Percentiles rank a stretch among this genome's conserved stretches.
phyloP scores from a whole-genome alignment of 2,888 invertebrate species.

The Drosophila pseudotalamancana region DNA sequence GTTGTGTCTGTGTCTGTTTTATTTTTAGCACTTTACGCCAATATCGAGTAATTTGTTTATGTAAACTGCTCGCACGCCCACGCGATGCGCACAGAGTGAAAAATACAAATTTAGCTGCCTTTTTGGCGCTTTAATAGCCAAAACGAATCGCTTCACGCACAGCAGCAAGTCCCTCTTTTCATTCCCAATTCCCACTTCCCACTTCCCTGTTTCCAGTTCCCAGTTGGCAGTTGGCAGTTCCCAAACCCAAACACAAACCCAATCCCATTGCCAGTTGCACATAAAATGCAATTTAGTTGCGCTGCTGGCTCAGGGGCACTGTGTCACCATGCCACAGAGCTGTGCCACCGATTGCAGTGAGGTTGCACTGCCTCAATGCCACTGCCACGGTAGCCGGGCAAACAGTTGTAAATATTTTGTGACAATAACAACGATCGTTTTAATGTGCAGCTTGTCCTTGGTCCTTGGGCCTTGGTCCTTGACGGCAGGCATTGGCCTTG shows the following conservation, averaged over 20 bases:
- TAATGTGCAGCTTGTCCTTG: conserved; percentile 40
- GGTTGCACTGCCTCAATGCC: conserved; percentile 48
- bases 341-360: conserved; percentile 1
- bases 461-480: conserved; percentile 55
- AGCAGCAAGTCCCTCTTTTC: conserved; percentile 48
- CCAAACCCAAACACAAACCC: too few species aligned
- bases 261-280: conserved; percentile 21
- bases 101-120: conserved; percentile 8
- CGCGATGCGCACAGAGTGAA: conserved; percentile 12
- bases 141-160: conserved; percentile 73
- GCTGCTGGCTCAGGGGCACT: conserved; percentile 53
- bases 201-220: conserved; percentile 3
- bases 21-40: conserved; percentile 51
- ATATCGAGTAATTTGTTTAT: conserved; percentile 49
- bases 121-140: conserved; percentile 69
- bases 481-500: conserved; percentile 37
- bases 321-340: conserved; percentile 22
- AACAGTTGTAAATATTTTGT: conserved; percentile 64
- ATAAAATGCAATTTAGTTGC: conserved; percentile 72
- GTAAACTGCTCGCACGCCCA: conserved; percentile 28
- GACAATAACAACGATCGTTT: conserved; percentile 43
- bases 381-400: conserved; percentile 62
- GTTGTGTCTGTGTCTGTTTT: conserved; percentile 19
- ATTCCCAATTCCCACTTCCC: neutral
- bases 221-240: too few species aligned